A percentile compares a stretch with the other conserved stretches of the same genome.
phyloP scores from a whole-genome alignment of 2,888 invertebrate genomes.

The Melangyna quadrimaculata region DNA sequence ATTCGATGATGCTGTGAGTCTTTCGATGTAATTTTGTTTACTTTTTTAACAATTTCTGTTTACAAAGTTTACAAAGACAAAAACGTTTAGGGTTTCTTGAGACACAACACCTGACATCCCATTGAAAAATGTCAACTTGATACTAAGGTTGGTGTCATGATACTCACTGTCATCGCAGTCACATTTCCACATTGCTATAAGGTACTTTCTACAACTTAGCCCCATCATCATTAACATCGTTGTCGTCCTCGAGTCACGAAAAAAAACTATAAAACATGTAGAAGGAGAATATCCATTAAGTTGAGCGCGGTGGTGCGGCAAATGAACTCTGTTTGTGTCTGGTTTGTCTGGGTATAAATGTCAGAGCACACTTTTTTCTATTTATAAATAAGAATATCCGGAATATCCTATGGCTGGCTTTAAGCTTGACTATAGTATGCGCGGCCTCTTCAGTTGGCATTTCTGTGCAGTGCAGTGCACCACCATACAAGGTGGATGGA shows the following conservation, averaged over 20 bases:
- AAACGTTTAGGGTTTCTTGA: background rate
- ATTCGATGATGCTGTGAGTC: slow-evolving; percentile 60
- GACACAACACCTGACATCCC: background rate
- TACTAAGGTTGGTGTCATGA: background rate
- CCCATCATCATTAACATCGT: background rate
- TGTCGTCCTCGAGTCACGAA: background rate
- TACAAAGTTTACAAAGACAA: too few species aligned
- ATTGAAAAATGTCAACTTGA: background rate
- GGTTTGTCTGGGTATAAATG: too few species aligned
- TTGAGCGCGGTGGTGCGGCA: background rate
- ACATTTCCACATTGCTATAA: background rate
- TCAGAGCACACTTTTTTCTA: background rate
- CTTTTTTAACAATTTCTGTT: background rate
- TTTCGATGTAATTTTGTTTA: background rate
- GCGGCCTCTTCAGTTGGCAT: background rate
- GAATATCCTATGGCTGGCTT: background rate
- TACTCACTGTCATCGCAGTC: background rate
- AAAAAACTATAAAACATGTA: too few species aligned
- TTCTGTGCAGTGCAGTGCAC: too few species aligned
- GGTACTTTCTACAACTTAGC: background rate
- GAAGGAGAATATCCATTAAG: background rate
- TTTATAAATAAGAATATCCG: background rate
- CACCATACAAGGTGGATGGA: too few species aligned
- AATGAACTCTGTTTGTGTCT: background rate
- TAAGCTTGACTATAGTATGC: too few species aligned